phyloP scores from a whole-genome alignment of 2,797 vertebrate genomes.

The Hafferia zeledoni region DNA sequence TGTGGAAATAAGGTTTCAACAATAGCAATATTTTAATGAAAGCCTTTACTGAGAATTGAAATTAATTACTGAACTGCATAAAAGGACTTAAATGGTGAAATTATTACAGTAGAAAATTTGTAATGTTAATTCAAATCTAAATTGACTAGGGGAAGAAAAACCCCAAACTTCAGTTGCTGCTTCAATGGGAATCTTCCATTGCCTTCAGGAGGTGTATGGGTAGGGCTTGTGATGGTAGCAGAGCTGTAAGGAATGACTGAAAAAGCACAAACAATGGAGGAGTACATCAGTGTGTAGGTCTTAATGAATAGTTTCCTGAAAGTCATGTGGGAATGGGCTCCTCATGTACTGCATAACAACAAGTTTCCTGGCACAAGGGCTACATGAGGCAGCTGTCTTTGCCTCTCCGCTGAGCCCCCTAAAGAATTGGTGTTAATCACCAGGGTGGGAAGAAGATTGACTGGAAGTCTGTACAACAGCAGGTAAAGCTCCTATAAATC shows the following conservation, averaged over 20 bases:
- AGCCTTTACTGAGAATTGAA: background rate
- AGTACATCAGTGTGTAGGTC: background rate
- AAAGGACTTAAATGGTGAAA: background rate
- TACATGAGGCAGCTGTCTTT: rapidly evolving
- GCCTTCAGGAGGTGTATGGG: background rate
- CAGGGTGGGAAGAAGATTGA: background rate
- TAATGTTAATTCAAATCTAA: slow-evolving; percentile 10
- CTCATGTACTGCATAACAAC: rapidly evolving
- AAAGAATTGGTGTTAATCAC: background rate
- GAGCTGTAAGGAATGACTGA: background rate
- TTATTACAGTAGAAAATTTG: background rate
- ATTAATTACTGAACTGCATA: slow-evolving; percentile 16
- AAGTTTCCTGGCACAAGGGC: background rate
- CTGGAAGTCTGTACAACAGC: background rate
- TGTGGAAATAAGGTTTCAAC: background rate
- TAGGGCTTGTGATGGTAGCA: background rate
- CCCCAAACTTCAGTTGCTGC: background rate
- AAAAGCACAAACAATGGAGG: background rate
- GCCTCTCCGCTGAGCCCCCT: rapidly evolving
- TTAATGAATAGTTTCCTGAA: background rate
- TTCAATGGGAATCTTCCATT: background rate
- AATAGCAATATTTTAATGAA: background rate
- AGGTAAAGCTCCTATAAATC: background rate
- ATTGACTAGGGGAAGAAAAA: background rate
- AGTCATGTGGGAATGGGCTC: background rate